Conservation (phyloP, 2,797 vertebrate genomes). For the Mormyrops attenuatus region DNA sequence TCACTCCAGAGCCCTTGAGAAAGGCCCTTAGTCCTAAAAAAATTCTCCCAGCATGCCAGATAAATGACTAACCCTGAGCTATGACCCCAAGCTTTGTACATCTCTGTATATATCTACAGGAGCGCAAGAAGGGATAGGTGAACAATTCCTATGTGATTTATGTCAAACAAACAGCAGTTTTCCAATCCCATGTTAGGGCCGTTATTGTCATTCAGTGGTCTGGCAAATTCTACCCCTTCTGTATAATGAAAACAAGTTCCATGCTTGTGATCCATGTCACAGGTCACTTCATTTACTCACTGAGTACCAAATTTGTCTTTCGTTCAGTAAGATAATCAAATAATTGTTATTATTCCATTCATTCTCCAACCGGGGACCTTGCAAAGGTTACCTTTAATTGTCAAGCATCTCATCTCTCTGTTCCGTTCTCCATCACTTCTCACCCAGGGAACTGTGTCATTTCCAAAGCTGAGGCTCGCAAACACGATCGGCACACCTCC, state of each 20-base stretch:
- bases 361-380: not conserved
- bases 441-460: constrained; percentile 5
- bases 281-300: constrained; percentile 5
- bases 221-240: not conserved
- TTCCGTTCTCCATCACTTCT: not conserved
- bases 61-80: not conserved
- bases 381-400: constrained; percentile 11
- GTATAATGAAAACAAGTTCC: not conserved
- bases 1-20: not conserved
- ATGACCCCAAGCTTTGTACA: not conserved
- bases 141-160: not conserved
- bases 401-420: not conserved
- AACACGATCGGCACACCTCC: constrained; percentile 11
- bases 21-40: not conserved
- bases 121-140: not conserved
- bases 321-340: constrained; percentile 9
- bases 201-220: not conserved
- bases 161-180: not conserved
- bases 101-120: not conserved
- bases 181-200: not conserved
- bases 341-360: constrained; percentile 16
- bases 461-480: constrained; percentile 1
- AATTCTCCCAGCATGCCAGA: not conserved
- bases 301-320: not conserved
- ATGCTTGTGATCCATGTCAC: not conserved